phyloP scores from a whole-genome alignment of 2,113 vertebrate genomes.

The Paradoxurus hermaphroditus region DNA sequence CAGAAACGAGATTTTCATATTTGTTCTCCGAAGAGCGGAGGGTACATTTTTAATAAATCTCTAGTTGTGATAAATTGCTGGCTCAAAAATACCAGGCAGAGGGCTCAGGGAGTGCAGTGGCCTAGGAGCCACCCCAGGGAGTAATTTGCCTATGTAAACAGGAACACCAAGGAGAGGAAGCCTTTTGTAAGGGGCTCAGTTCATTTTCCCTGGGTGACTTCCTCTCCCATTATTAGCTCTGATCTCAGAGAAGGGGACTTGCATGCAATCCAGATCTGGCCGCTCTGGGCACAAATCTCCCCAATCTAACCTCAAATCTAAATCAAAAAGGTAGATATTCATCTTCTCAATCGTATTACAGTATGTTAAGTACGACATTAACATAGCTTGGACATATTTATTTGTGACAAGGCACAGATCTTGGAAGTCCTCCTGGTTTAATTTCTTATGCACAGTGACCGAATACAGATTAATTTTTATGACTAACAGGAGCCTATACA shows the following conservation, averaged over 20 bases:
- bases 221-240: slow-evolving; percentile 9
- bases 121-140: slow-evolving; percentile 51
- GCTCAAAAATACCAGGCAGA: slow-evolving; percentile 66
- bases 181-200: slow-evolving; percentile 45
- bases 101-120: not conserved
- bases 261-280: not conserved
- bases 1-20: slow-evolving; percentile 76
- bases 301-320: not conserved
- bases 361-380: not conserved
- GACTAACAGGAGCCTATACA: not conserved
- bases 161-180: slow-evolving; percentile 19
- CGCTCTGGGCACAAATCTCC: accelerated
- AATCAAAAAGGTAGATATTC: slow-evolving; percentile 11
- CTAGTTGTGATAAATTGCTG: slow-evolving; percentile 67
- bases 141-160: slow-evolving; percentile 69
- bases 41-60: slow-evolving; percentile 77
- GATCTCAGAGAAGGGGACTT: slow-evolving; percentile 45
- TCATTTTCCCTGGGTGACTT: slow-evolving; percentile 62
- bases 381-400: not conserved
- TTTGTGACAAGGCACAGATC: not conserved
- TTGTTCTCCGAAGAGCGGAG: slow-evolving; percentile 75
- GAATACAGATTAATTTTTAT: not conserved
- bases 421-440: not conserved
- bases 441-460: not conserved
- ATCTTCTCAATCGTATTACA: not conserved